Percentiles rank a stretch among this genome's conserved stretches.
Evolutionary conservation across 2,888 invertebrate species (phyloP).

Genomic region (Drosophila limbata): DNA sequence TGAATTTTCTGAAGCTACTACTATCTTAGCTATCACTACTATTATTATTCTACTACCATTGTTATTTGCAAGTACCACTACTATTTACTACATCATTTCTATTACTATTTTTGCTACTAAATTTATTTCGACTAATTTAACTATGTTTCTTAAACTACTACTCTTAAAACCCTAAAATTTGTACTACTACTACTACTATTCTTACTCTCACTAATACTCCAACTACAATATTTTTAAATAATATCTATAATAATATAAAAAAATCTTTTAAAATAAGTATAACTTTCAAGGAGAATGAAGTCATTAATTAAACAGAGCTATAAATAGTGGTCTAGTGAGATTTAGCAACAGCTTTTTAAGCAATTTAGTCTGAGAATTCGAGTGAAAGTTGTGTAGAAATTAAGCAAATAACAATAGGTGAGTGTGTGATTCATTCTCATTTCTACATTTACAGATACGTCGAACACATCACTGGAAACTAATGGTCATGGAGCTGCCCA

Average conservation of each 20-base stretch:
- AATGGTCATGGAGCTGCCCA: slow-evolving; percentile 13
- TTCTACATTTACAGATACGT: slow-evolving; percentile 25
- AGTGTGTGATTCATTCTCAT: slow-evolving; percentile 11
- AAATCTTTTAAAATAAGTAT: neutral
- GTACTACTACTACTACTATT: neutral
- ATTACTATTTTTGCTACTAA: neutral
- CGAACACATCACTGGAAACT: slow-evolving; percentile 39
- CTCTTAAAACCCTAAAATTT: neutral
- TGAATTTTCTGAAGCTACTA: neutral
- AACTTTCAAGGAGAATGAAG: slow-evolving; percentile 2
- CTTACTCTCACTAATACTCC: neutral
- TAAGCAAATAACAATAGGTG: slow-evolving; percentile 13
- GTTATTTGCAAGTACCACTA: neutral
- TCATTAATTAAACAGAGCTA: slow-evolving; percentile 14
- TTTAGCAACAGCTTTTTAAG: slow-evolving; percentile 22
- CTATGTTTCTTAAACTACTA: neutral
- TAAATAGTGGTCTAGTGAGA: slow-evolving; percentile 32
- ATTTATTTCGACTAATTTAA: neutral
- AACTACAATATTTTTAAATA: too few relatives aligned
- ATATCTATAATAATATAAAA: too few relatives aligned
- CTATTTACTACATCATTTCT: neutral
- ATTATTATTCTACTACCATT: neutral
- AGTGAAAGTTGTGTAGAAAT: slow-evolving; percentile 43
- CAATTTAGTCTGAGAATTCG: slow-evolving; percentile 35
- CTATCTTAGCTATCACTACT: neutral